Base-by-base conservation (phyloP, 2,113 vertebrate species). In the Actenoides hombroni region DNA sequence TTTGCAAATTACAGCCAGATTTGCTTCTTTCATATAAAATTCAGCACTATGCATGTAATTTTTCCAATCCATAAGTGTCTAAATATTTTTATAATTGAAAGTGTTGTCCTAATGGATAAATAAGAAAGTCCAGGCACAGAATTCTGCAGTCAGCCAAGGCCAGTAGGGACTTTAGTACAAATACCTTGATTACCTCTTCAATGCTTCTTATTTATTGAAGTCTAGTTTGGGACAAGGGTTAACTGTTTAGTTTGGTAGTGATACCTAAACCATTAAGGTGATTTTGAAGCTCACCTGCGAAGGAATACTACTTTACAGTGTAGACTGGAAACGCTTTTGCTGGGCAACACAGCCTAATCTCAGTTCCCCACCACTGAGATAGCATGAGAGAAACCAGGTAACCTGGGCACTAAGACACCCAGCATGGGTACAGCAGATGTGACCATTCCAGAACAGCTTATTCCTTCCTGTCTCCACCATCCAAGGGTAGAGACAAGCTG, bases 21-120 rank as follows among this genome's bases (percentile, higher is more conserved):
- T 60, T 79, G 16, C 28, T 42, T 46, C 57, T 88, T 59, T 25
- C 15, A 25, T 49, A 54, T 29, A 59, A 42, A 70, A 83, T 39
- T 74, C 80, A 92, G 54, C 54, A 46, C 51, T 13, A 20, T 8
- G 24, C 20, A 42, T 54, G n/a, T 60, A 77, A 56, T 81, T 93
- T 93, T 94, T 35, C 49, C 46, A 51, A 70, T 86, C 63, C 77
- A 26, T 81, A 69, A 70, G 0, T 44, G 35, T 33, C 68, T 91
- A 88, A 83, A 67, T 92, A 81, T 81, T 95, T 95, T 90, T 37
- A 61, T 39, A 92, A 82, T 57, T 64, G 48, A 81, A 88, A 86
- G 25, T 13, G 39, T 65, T 88, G 5, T 44, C 49, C 61, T 88
- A 69, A 76, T 95, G 84, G 28, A 35, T 19, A 91, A 81, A 68